Conservation (phyloP, 2,113 vertebrate genomes). For the Haplochromis burtoni region DNA sequence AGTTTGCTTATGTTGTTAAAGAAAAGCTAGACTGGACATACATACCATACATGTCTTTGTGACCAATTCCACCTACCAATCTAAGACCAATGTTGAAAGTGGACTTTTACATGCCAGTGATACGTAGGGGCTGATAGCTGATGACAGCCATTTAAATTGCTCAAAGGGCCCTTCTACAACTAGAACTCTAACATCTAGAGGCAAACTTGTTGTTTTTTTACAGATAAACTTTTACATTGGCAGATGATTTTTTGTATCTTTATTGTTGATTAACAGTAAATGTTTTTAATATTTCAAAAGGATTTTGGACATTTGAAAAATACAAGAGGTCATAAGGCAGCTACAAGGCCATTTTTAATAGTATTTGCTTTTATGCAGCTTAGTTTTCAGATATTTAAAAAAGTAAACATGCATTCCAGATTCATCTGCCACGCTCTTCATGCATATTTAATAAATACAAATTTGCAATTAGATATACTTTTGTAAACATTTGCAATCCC, state of each 20-base stretch:
- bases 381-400: neutral
- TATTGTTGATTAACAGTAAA: neutral
- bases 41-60: neutral
- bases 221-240: neutral
- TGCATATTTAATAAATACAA: neutral
- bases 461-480: neutral
- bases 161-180: neutral
- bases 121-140: neutral
- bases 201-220: neutral
- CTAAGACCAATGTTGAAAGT: neutral
- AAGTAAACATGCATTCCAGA: neutral
- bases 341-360: neutral
- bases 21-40: neutral
- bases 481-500: neutral
- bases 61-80: neutral
- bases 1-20: neutral
- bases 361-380: neutral
- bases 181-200: neutral
- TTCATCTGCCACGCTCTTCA: neutral
- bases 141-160: neutral
- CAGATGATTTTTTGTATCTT: neutral
- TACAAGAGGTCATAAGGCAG: neutral
- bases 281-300: neutral
- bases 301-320: neutral
- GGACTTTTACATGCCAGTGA: neutral